Percentiles rank a stretch among this genome's conserved stretches.
These are phyloP conservation scores for Stenodema calcarata DNA, from an alignment of 2,888 invertebrate genomes.

Conservation along the genomic window DNA sequence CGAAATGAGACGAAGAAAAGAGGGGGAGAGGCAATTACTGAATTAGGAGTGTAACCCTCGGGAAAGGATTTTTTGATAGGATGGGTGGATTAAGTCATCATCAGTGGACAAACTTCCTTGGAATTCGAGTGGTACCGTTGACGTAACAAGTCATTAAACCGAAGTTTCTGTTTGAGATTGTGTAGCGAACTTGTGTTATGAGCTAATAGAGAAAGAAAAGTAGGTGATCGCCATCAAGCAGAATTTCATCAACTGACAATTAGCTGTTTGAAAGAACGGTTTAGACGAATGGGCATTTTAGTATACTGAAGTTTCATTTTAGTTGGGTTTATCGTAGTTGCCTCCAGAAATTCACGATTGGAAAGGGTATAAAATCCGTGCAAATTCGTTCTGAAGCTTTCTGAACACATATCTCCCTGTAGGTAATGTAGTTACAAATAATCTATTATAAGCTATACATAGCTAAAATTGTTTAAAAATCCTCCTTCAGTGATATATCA, in stretches of 20 bases:
- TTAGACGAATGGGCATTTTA: too few species aligned
- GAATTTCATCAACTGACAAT: background rate
- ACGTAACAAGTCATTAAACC: background rate
- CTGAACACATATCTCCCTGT: too few species aligned
- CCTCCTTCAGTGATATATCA: too few species aligned
- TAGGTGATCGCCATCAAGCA: background rate
- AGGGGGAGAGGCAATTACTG: background rate
- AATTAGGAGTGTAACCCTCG: constrained; percentile 2
- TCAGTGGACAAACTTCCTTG: background rate
- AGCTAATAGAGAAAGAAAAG: background rate
- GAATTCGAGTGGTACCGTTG: background rate
- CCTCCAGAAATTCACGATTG: too few species aligned
- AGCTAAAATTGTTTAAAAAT: too few species aligned
- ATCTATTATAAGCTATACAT: too few species aligned
- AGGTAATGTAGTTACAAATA: too few species aligned
- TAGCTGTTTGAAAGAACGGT: too few species aligned
- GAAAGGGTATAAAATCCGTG: too few species aligned
- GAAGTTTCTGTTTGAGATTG: background rate
- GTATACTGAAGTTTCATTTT: too few species aligned
- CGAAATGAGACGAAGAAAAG: background rate
- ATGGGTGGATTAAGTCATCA: background rate
- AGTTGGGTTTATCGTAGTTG: too few species aligned
- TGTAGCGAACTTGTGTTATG: background rate
- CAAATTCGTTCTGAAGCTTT: too few species aligned
- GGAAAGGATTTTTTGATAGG: background rate